These are phyloP conservation scores for Gonatopus flavifemur DNA, from an alignment of 1,140 invertebrate genomes.

Conservation along the genomic window DNA sequence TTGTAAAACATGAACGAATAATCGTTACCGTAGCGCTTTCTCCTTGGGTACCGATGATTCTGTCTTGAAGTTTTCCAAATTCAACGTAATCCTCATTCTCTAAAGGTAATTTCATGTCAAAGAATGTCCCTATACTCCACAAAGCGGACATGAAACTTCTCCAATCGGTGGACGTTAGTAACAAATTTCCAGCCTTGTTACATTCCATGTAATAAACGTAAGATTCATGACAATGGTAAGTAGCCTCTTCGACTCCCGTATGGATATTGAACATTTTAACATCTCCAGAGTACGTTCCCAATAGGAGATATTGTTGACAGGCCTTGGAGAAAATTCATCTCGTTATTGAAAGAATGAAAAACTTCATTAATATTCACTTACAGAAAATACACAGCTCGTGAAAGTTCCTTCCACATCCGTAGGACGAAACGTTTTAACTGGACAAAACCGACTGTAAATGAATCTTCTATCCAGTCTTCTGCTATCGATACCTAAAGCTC, in stretches of 20 bases:
- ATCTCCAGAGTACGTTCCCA: conserved; percentile 86
- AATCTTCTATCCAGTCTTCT: conserved; percentile 74
- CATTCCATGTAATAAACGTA: conserved; percentile 79
- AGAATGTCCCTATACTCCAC: conserved; percentile 77
- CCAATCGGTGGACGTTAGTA: conserved; percentile 86
- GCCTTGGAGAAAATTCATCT: conserved; percentile 58
- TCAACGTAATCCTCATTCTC: conserved; percentile 88
- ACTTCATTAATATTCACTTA: conserved; percentile 43
- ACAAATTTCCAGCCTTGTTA: conserved; percentile 71
- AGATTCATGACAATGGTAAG: conserved; percentile 80
- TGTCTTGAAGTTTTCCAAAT: conserved; percentile 89
- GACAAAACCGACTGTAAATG: conserved; percentile 87
- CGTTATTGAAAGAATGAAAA: background rate
- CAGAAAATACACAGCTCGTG: conserved; percentile 78
- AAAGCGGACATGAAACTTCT: conserved; percentile 79
- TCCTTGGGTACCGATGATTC: conserved; percentile 80
- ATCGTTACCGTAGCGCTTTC: conserved; percentile 72
- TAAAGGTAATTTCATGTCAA: conserved; percentile 73
- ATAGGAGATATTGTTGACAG: conserved; percentile 76
- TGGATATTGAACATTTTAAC: conserved; percentile 84
- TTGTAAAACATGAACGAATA: conserved; percentile 4
- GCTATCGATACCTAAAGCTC: conserved; percentile 60
- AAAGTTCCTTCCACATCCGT: conserved; percentile 78
- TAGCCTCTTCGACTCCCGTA: conserved; percentile 76
- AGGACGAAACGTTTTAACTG: conserved; percentile 78